Evolutionary conservation across 2,888 invertebrate species (phyloP).

Genomic region (Micoletzkya japonica): DNA sequence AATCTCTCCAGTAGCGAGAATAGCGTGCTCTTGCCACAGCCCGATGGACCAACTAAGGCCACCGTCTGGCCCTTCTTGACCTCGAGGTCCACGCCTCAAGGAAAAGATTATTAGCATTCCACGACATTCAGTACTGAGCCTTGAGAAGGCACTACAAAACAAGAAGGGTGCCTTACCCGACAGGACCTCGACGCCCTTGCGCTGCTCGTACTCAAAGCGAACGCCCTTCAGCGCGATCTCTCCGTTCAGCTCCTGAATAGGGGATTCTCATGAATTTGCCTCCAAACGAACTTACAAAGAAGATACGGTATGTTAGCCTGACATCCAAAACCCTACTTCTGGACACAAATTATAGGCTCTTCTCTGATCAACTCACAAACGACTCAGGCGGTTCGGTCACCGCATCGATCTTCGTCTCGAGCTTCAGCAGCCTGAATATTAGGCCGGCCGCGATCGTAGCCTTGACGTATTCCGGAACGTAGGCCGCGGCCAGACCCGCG

Average conservation of each 20-base stretch:
- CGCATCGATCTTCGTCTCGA: slow-evolving; percentile 63
- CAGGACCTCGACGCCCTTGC: neutral
- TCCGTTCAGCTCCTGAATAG: neutral
- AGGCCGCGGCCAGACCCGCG: slow-evolving; percentile 65
- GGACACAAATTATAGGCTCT: too few relatives aligned
- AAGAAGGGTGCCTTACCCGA: neutral
- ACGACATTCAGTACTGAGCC: neutral
- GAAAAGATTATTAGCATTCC: neutral
- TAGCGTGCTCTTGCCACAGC: slow-evolving; percentile 3
- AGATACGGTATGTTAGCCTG: too few relatives aligned
- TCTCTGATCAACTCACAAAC: too few relatives aligned
- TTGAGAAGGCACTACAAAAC: neutral
- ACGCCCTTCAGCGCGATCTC: neutral
- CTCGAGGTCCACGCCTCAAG: neutral
- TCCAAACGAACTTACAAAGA: neutral
- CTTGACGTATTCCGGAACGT: slow-evolving; percentile 67
- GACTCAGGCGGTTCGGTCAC: too few relatives aligned
- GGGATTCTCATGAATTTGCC: neutral
- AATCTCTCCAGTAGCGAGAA: slow-evolving; percentile 4
- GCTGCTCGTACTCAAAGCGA: neutral
- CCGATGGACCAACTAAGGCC: neutral
- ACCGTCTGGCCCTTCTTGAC: slow-evolving; percentile 1
- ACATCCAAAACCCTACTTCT: too few relatives aligned
- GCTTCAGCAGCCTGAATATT: slow-evolving; percentile 64
- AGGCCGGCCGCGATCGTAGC: slow-evolving; percentile 60